These are phyloP conservation scores for Brachyhypopomus gauderio DNA, from an alignment of 2,113 vertebrate species.

Conservation along the genomic window DNA sequence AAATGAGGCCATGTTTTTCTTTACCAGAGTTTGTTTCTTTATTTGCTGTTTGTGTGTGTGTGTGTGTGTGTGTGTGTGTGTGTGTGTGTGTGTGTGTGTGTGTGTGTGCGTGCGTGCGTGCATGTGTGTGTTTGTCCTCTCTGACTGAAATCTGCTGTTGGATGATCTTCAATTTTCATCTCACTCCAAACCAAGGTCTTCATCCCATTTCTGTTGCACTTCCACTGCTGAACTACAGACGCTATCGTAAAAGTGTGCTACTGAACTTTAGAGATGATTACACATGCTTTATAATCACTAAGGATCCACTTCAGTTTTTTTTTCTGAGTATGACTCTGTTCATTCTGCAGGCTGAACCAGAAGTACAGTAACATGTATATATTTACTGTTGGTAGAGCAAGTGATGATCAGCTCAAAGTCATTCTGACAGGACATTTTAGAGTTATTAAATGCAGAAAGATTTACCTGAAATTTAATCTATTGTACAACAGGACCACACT, in stretches of 20 bases:
- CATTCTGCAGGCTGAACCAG: neutral
- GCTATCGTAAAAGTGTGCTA: slow-evolving; percentile 14
- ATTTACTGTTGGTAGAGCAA: neutral
- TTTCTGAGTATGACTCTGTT: neutral
- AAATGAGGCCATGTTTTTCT: neutral
- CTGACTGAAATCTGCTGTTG: slow-evolving; percentile 52
- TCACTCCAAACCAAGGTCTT: slow-evolving; percentile 27
- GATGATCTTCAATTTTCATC: slow-evolving; percentile 23
- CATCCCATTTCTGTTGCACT: slow-evolving; percentile 54
- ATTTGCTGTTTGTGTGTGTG: slow-evolving; percentile 12
- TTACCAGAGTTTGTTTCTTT: neutral
- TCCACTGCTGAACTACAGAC: slow-evolving; percentile 39
- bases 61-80: slow-evolving; percentile 24
- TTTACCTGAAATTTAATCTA: neutral
- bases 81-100: slow-evolving; percentile 21
- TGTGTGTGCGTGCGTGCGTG: slow-evolving; percentile 28
- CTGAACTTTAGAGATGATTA: neutral
- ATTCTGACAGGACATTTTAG: slow-evolving; percentile 27
- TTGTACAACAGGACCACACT: slow-evolving; percentile 15
- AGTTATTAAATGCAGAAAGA: neutral
- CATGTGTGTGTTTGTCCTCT: slow-evolving; percentile 19
- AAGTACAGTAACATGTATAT: neutral
- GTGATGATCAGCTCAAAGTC: neutral
- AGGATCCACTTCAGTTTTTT: neutral
- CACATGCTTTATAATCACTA: neutral